Evolutionary conservation across 2,888 invertebrate genomes (phyloP), one percentile per base, ranked within the genome.

Genomic region (Melanostoma scalare): DNA sequence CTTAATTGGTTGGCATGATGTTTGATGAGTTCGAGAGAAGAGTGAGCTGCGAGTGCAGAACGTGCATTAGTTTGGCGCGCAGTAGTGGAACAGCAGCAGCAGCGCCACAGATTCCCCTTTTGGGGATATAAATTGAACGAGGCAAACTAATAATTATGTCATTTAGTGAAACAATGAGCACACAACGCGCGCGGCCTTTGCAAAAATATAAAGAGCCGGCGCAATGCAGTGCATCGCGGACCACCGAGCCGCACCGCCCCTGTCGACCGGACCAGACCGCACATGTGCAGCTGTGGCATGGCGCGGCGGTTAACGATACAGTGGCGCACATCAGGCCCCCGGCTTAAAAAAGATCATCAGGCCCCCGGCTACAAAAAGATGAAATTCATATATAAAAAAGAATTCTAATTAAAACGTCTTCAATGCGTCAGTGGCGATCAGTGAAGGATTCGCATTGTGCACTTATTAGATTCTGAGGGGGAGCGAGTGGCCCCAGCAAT

Each of bases 81-180:
- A 42, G 30, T 44, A 31, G 31, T 48, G n/a, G 36, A 36, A 40
- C 36, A 35, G 61, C 38, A 38, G 46, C 55, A 40, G 61, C 63
- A 69, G 68, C 72, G 78, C 61, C 79, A 82, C 82, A 82, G 82
- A 82, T 82, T 82, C 82, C 63, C 63, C 82, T 82, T 78, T 78
- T 82, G 82, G 82, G 81, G 78, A 52, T 78, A 82, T 82, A 78
- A 82, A 82, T 82, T 82, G 82, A 82, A 78, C 78, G 68, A 82
- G 78, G 69, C 82, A 82, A 82, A 82, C 78, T 82, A 82, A 82
- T 82, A 82, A 82, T 82, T 82, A 82, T 82, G 82, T 82, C 82
- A 82, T 82, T 82, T 82, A 82, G 78, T 52, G 82, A 82, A 82
- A 82, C 82, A 82, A 82, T 82, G 82, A 82, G 73, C 68, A 78